Conservation (phyloP, 2,113 vertebrate species). For the Ailurus styani region DNA sequence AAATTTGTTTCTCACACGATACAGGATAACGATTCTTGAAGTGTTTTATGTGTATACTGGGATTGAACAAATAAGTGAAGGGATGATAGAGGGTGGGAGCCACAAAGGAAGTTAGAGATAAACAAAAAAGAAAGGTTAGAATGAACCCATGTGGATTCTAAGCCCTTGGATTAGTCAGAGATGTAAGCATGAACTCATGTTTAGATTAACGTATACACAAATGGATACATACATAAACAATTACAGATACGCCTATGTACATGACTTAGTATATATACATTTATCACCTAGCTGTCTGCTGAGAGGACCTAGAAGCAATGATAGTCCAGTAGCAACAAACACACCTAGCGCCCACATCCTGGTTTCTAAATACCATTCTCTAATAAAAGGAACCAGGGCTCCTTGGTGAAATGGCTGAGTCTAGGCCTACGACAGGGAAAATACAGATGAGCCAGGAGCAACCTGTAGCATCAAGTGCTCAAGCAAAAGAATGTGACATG, state of each 20-base stretch:
- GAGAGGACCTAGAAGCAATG: neutral
- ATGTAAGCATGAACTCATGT: neutral
- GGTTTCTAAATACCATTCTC: neutral
- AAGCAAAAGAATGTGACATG: neutral
- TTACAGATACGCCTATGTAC: too few relatives aligned
- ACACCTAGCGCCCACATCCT: neutral
- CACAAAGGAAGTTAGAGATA: neutral
- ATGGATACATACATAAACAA: neutral
- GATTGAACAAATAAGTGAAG: neutral
- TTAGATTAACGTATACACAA: neutral
- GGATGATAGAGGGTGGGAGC: neutral
- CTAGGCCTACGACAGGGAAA: neutral
- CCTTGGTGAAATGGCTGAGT: neutral
- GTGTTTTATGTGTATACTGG: neutral
- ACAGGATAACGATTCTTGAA: neutral
- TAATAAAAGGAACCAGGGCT: neutral
- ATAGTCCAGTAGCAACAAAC: neutral
- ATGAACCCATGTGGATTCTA: neutral
- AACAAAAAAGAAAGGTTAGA: neutral
- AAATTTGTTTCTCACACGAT: neutral
- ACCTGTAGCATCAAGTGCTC: neutral
- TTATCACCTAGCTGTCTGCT: neutral
- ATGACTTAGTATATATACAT: neutral
- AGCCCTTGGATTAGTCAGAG: neutral
- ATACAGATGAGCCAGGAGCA: neutral